Evolutionary conservation across 2,888 invertebrate species (phyloP).

Genomic region (Cheiracanthium punctorium): DNA sequence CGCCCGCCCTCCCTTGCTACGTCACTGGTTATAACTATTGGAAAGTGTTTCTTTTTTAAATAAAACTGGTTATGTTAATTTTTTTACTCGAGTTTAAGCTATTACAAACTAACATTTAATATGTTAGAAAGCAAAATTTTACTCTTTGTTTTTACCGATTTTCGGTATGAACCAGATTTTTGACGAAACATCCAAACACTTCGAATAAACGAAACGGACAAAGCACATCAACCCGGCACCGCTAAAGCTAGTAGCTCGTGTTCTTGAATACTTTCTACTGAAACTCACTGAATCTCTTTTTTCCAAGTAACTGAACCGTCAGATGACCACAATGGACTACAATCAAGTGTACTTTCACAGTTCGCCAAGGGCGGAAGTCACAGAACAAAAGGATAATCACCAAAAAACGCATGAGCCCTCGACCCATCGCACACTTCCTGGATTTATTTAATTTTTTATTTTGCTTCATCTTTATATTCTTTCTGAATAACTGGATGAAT

Average conservation of each 20-base stretch:
- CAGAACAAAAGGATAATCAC: not conserved
- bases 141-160: too few species aligned
- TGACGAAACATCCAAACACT: too few species aligned
- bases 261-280: not conserved
- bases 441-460: not conserved
- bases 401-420: not conserved
- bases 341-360: constrained; percentile 30
- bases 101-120: too few species aligned
- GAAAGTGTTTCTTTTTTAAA: too few species aligned
- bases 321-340: not conserved
- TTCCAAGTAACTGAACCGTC: not conserved
- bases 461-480: too few species aligned
- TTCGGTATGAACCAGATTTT: too few species aligned
- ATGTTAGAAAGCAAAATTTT: too few species aligned
- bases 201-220: not conserved
- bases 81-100: too few species aligned
- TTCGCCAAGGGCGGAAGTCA: constrained; percentile 33
- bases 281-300: not conserved
- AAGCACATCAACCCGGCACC: not conserved
- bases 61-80: too few species aligned
- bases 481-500: too few species aligned
- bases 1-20: too few species aligned
- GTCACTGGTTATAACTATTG: too few species aligned
- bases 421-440: constrained; percentile 20
- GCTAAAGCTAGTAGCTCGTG: not conserved